Percentiles rank a stretch among this genome's conserved stretches.
Evolutionary conservation across 2,888 invertebrate species (phyloP).

Genomic region (Branchellion lobata): DNA sequence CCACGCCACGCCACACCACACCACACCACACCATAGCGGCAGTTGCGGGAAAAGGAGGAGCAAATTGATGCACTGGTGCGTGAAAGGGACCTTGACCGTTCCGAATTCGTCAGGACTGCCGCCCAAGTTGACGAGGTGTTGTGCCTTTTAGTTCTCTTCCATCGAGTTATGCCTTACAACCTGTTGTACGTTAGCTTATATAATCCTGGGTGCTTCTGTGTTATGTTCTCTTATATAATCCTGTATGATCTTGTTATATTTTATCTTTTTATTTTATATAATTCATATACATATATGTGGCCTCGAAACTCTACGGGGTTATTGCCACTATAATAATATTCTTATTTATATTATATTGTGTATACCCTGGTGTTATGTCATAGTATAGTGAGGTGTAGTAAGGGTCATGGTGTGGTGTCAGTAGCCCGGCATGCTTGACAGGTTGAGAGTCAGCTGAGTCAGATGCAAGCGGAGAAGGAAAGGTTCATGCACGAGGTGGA

Average conservation of each 20-base stretch:
- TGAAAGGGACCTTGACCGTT: constrained; percentile 84
- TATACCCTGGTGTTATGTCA: too few species aligned
- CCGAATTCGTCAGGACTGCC: constrained; percentile 81
- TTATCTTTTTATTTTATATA: too few species aligned
- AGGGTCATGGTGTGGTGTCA: too few species aligned
- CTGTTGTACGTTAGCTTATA: background rate
- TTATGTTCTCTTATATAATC: too few species aligned
- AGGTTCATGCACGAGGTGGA: constrained; percentile 66
- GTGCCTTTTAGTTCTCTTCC: background rate
- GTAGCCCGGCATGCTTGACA: too few species aligned
- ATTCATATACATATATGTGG: too few species aligned
- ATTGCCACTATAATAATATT: too few species aligned
- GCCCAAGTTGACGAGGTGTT: constrained; percentile 76
- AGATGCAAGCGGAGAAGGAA: constrained; percentile 57
- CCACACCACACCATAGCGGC: constrained; percentile 54
- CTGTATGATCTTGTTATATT: too few species aligned
- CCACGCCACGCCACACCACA: constrained; percentile 57
- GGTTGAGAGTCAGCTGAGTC: constrained; percentile 59
- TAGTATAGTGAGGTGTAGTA: too few species aligned
- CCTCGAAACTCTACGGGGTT: too few species aligned
- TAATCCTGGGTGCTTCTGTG: background rate
- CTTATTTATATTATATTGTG: too few species aligned
- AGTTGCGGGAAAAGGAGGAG: constrained; percentile 86
- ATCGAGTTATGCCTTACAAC: background rate
- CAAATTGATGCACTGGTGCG: constrained; percentile 87